These are phyloP conservation scores for Sphaerophoria rueppellii DNA, from an alignment of 2,888 invertebrate species.

Conservation along the genomic window DNA sequence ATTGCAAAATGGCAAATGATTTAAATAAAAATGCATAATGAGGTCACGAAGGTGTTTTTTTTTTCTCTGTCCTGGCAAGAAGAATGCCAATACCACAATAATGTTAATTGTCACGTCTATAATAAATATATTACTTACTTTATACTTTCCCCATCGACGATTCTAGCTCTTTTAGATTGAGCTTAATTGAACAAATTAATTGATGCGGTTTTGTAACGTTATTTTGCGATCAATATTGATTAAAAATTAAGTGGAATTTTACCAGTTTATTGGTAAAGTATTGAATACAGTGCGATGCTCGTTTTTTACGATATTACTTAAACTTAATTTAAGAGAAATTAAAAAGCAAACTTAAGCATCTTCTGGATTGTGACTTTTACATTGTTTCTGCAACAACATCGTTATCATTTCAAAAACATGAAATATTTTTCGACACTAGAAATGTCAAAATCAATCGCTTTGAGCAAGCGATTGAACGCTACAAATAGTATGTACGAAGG, in stretches of 20 bases:
- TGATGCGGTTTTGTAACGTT: conserved; percentile 17
- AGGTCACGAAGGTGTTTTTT: conserved; percentile 32
- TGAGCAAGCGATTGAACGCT: too few species aligned
- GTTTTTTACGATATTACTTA: background rate
- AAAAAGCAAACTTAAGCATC: too few species aligned
- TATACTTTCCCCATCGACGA: conserved; percentile 5
- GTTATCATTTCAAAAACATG: too few species aligned
- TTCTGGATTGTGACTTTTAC: too few species aligned
- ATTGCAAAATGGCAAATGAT: conserved; percentile 37
- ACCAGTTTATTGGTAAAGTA: background rate
- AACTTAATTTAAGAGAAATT: background rate
- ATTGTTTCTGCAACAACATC: too few species aligned
- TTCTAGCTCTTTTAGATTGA: background rate
- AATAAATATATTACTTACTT: background rate
- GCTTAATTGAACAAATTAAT: conserved; percentile 21
- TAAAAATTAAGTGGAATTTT: conserved; percentile 1
- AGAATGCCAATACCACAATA: conserved; percentile 9
- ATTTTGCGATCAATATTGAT: conserved; percentile 1
- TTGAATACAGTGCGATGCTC: background rate
- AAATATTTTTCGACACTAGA: too few species aligned
- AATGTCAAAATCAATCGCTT: too few species aligned
- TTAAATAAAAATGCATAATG: conserved; percentile 37
- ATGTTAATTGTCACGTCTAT: conserved; percentile 16
- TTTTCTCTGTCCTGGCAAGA: conserved; percentile 8
- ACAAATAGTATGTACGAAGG: too few species aligned